Conservation (phyloP, 2,888 invertebrate genomes). For the Acronicta leporina region DNA sequence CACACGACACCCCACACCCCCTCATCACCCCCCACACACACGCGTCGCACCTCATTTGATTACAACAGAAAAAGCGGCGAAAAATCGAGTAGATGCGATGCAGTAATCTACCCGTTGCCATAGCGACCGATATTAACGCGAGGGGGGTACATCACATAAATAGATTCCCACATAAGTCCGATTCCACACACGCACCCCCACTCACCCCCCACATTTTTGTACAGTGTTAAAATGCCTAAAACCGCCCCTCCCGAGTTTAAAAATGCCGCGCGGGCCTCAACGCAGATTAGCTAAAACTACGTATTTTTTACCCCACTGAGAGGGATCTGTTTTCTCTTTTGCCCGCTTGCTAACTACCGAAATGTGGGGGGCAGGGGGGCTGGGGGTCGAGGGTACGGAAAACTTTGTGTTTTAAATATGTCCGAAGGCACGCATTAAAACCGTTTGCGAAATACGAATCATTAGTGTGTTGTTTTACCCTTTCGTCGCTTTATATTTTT, state of each 20-base stretch:
- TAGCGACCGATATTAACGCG: slow-evolving; percentile 86
- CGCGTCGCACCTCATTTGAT: slow-evolving; percentile 88
- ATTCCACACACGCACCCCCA: slow-evolving; percentile 81
- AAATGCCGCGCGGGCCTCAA: slow-evolving; percentile 74
- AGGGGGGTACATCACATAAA: slow-evolving; percentile 82
- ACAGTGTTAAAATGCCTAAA: slow-evolving; percentile 88
- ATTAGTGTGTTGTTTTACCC: slow-evolving; percentile 70
- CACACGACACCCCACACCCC: slow-evolving; percentile 50
- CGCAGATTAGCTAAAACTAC: slow-evolving; percentile 92
- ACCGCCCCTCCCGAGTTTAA: slow-evolving; percentile 80
- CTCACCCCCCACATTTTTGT: slow-evolving; percentile 82
- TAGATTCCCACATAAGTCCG: slow-evolving; percentile 87
- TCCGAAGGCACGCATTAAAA: slow-evolving; percentile 87
- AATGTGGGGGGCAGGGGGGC: slow-evolving; percentile 75
- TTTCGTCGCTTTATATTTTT: slow-evolving; percentile 57
- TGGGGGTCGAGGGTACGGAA: slow-evolving; percentile 70
- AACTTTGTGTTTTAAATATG: slow-evolving; percentile 89
- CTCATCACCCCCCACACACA: slow-evolving; percentile 66
- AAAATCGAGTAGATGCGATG: slow-evolving; percentile 87
- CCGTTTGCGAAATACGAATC: slow-evolving; percentile 84
- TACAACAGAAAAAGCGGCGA: slow-evolving; percentile 89
- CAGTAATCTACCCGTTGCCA: slow-evolving; percentile 86
- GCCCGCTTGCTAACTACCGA: slow-evolving; percentile 83
- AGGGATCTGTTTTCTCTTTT: slow-evolving; percentile 60
- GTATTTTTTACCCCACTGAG: slow-evolving; percentile 89